Evolutionary conservation across 1,140 invertebrate species (phyloP), one percentile per base, ranked within the genome.

Genomic region (Drosophila ananassae): DNA sequence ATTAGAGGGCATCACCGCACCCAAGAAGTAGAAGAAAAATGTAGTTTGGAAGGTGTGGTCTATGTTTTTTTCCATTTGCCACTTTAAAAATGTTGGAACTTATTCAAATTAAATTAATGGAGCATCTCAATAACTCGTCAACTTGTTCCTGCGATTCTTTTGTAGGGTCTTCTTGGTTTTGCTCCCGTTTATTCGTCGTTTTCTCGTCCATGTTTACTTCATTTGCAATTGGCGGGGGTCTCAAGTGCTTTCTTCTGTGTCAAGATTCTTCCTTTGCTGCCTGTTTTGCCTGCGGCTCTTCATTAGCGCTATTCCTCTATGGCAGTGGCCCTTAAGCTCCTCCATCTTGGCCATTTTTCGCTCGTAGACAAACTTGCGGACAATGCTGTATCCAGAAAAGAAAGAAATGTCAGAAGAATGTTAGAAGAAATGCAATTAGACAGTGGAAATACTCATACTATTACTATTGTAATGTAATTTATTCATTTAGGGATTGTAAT

Each of bases 321-420:
- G 4, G 90, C n/a, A n/a, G n/a, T n/a, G n/a, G n/a, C 93, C 93
- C 90, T 95, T 95, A 48, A 96, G 91, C 17, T 93, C 91, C 67
- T 95, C 94, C 44, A 97, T 94, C 92, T 95, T 95, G 41, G 95
- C 93, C 80, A 97, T 94, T 90, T 98, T 99, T 90, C 97, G 95
- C 79, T 98, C 95, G 92, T 97, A 98, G 1, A 98, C 97, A 93
- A 97, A 98, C 85, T n/a, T n/a, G n/a, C n/a, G n/a, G n/a, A n/a
- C n/a, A n/a, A n/a, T n/a, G n/a, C 17, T 17, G 17, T 17, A 17
- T 17, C 17, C 17, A 17, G 1, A 17, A 17, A 17, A 17, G 1
- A 17, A 17, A 17, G 1, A 17, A n/a, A n/a, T n/a, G n/a, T n/a
- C n/a, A n/a, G n/a, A n/a, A n/a, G n/a, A n/a, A n/a, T n/a, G n/a